Evolutionary conservation across 2,888 invertebrate species (phyloP).

Genomic region (Pinctada fucata): DNA sequence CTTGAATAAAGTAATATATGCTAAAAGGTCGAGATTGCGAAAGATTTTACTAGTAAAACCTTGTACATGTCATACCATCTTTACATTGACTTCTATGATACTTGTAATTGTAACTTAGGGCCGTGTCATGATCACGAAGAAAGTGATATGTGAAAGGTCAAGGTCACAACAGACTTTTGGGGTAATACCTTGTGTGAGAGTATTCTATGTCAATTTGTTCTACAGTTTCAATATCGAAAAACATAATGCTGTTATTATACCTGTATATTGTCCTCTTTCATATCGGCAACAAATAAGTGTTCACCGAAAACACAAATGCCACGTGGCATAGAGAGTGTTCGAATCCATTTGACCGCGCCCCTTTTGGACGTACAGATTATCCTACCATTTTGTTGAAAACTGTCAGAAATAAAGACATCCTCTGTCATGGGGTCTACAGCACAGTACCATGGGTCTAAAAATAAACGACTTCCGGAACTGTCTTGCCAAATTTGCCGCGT

Average conservation of each 20-base stretch:
- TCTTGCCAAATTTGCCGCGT: constrained; percentile 29
- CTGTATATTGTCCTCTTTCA: constrained; percentile 27
- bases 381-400: constrained; percentile 13
- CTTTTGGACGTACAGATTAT: constrained; percentile 22
- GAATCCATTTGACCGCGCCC: constrained; percentile 23
- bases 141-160: no score
- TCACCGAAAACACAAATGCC: constrained; percentile 26
- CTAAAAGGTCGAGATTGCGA: no score
- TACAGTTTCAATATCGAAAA: no score
- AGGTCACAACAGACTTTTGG: no score
- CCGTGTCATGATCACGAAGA: no score
- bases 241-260: neutral
- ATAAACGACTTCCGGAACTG: constrained; percentile 3
- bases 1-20: no score
- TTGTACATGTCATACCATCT: no score
- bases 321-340: constrained; percentile 26
- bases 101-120: no score
- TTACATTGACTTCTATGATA: no score
- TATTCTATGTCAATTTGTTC: no score
- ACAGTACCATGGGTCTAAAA: constrained; percentile 36
- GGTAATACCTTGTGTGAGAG: no score
- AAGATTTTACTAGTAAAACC: no score
- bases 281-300: constrained; percentile 29
- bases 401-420: constrained; percentile 18
- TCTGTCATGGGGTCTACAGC: neutral